Conservation (phyloP, 2,113 vertebrate species). For the Eolophus roseicapilla region DNA sequence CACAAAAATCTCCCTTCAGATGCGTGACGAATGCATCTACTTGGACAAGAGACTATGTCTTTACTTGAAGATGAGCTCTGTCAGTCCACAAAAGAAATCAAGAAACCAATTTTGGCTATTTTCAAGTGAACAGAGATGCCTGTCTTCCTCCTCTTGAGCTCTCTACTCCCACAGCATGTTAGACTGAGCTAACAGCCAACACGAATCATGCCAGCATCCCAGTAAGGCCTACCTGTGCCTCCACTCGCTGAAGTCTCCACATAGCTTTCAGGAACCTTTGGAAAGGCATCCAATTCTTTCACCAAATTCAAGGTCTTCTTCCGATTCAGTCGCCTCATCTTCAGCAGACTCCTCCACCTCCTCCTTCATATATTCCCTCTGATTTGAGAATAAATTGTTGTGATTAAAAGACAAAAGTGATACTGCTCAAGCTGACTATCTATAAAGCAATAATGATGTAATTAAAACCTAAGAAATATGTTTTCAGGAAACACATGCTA, state of each 20-base stretch:
- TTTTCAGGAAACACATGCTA: neutral
- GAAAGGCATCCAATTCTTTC: slow-evolving; percentile 95
- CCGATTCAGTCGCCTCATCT: slow-evolving; percentile 93
- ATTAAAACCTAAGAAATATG: neutral
- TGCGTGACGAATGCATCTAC: neutral
- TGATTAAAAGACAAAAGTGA: neutral
- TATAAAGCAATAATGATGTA: neutral
- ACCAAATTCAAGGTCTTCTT: slow-evolving; percentile 95
- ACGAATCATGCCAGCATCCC: neutral
- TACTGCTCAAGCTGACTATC: neutral
- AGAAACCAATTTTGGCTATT: neutral
- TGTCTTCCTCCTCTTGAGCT: neutral
- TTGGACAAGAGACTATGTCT: neutral
- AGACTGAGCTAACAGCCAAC: neutral
- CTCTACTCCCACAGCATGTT: neutral
- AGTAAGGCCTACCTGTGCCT: slow-evolving; percentile 84
- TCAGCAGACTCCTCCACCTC: slow-evolving; percentile 61
- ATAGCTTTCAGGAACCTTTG: slow-evolving; percentile 96
- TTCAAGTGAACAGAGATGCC: neutral
- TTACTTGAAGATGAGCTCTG: neutral
- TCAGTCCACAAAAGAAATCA: neutral
- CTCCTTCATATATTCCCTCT: slow-evolving; percentile 78
- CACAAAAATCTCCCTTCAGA: neutral
- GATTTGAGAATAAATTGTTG: neutral
- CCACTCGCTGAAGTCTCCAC: slow-evolving; percentile 92